Percentiles rank a stretch among this genome's conserved stretches.
phyloP scores from a whole-genome alignment of 2,113 vertebrate species.

The Paradoxurus hermaphroditus region DNA sequence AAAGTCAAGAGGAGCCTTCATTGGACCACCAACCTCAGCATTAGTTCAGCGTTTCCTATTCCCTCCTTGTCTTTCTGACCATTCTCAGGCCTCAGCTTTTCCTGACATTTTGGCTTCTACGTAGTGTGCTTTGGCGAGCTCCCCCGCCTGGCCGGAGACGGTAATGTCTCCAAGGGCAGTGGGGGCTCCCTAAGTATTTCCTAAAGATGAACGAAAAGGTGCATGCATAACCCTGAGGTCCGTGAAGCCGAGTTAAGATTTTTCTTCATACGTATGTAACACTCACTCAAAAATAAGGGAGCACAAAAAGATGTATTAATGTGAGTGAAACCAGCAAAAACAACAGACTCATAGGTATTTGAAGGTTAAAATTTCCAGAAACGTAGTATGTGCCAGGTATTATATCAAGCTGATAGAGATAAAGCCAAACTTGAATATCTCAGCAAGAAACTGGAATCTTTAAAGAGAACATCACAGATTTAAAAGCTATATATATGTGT shows the following conservation, averaged over 20 bases:
- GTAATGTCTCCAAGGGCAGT: not conserved
- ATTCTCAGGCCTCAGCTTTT: not conserved
- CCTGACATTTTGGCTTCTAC: not conserved
- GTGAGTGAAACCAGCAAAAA: not conserved
- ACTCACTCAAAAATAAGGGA: not conserved
- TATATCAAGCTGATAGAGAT: not conserved
- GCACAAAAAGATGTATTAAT: not conserved
- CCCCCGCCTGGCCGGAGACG: slow-evolving; percentile 5
- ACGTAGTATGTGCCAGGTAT: not conserved
- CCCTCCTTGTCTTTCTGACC: not conserved
- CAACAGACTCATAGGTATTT: not conserved
- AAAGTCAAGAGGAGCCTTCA: not conserved
- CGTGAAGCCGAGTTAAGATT: not conserved
- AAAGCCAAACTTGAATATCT: not conserved
- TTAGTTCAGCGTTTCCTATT: not conserved
- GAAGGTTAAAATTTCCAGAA: not conserved
- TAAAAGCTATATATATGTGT: not conserved
- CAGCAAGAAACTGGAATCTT: not conserved
- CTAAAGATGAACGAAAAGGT: not conserved
- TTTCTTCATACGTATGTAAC: not conserved
- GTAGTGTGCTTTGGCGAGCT: not conserved
- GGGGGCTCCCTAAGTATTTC: not conserved
- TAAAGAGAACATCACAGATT: not conserved
- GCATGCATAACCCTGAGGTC: not conserved
- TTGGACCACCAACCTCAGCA: not conserved